These are phyloP conservation scores for Pteronura brasiliensis DNA, from an alignment of 2,113 vertebrate species.

Conservation along the genomic window DNA sequence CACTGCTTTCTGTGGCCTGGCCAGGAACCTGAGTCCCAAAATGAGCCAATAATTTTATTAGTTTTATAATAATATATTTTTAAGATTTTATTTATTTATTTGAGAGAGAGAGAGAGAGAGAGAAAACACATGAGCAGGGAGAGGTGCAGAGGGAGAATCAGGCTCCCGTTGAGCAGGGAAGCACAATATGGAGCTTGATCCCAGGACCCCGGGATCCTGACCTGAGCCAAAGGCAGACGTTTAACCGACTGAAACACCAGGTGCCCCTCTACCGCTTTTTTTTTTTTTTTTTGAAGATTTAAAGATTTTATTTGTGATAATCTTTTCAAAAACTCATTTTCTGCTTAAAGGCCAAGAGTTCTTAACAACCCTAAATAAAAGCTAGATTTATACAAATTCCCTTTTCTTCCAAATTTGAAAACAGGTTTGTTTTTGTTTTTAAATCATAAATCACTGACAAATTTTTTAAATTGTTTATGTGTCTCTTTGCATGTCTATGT, in stretches of 20 bases:
- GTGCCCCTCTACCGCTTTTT: neutral
- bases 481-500: neutral
- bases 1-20: too few relatives aligned
- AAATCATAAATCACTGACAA: neutral
- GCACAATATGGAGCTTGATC: too few relatives aligned
- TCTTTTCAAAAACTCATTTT: neutral
- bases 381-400: neutral
- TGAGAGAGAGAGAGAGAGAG: too few relatives aligned
- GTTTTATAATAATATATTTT: neutral
- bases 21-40: neutral
- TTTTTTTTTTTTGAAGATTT: neutral
- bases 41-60: neutral
- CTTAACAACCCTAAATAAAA: neutral
- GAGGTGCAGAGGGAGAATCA: neutral
- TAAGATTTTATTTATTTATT: neutral
- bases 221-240: too few relatives aligned
- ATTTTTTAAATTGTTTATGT: neutral
- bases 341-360: neutral
- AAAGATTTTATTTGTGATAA: neutral
- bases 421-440: neutral
- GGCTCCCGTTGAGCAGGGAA: too few relatives aligned
- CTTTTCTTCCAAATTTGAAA: neutral
- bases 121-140: neutral
- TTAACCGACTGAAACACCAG: neutral
- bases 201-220: too few relatives aligned